These are phyloP conservation scores for Rhingia rostrata DNA, from an alignment of 2,888 invertebrate genomes.

Conservation along the genomic window DNA sequence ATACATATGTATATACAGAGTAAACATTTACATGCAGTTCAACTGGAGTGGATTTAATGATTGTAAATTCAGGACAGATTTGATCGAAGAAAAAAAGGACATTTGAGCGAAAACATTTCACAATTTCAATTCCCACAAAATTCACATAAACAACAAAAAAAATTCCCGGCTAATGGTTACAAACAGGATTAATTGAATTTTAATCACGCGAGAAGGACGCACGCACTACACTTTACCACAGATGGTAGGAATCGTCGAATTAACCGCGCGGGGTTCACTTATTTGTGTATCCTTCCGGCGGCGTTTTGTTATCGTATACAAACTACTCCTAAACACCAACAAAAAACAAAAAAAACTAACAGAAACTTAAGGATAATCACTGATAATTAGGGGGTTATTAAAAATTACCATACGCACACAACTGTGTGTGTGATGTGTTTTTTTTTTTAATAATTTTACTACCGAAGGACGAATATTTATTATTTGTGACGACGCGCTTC, in stretches of 20 bases:
- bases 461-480: conserved; percentile 38
- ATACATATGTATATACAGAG: conserved; percentile 37
- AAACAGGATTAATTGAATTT: conserved; percentile 63
- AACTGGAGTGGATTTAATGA: neutral
- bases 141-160: neutral
- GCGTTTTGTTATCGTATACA: conserved; percentile 20
- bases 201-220: conserved; percentile 39
- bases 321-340: conserved; percentile 1
- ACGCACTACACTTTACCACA: conserved; percentile 29
- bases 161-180: conserved; percentile 43
- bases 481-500: conserved; percentile 40
- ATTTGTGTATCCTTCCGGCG: conserved; percentile 28
- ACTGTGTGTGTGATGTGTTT: conserved; percentile 2
- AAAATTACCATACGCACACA: conserved; percentile 41
- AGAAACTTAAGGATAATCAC: conserved; percentile 51
- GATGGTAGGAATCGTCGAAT: conserved; percentile 1
- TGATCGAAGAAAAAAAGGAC: conserved; percentile 41
- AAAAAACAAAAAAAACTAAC: neutral
- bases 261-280: conserved; percentile 38
- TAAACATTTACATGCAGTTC: conserved; percentile 1
- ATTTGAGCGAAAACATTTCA: conserved; percentile 45
- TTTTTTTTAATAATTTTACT: neutral
- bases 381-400: conserved; percentile 49
- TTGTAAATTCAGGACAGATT: neutral
- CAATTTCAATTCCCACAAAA: conserved; percentile 4